Conservation (phyloP, 2,888 invertebrate species). For the Dorcus hopei region DNA sequence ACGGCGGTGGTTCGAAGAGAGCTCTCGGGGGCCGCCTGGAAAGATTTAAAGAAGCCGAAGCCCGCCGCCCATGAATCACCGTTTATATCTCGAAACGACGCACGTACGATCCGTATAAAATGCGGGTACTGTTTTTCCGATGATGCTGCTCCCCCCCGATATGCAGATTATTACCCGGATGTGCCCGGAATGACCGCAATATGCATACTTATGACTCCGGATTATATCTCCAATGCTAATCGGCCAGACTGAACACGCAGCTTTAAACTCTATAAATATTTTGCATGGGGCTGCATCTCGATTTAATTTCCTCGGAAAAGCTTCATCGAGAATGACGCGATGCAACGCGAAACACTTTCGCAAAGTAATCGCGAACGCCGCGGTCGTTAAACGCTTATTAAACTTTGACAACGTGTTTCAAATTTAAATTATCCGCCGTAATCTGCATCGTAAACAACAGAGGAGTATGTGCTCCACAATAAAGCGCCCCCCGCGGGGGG, state of each 20-base stretch:
- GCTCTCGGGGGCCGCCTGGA: too few species aligned
- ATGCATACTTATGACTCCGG: constrained; percentile 1
- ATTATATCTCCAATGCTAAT: constrained; percentile 1
- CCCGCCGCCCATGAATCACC: constrained; percentile 4
- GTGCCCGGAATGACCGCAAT: neutral
- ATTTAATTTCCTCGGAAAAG: too few species aligned
- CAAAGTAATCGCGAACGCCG: neutral
- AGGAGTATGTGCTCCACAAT: too few species aligned
- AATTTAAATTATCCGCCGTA: constrained; percentile 4
- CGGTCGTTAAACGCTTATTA: constrained; percentile 2
- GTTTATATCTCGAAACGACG: constrained; percentile 3
- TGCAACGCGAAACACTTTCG: neutral
- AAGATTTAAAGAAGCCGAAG: too few species aligned
- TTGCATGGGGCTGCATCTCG: too few species aligned
- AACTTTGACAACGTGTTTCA: constrained; percentile 1
- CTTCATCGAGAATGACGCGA: too few species aligned
- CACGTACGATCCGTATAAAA: too few species aligned
- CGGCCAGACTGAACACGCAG: neutral
- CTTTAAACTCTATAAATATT: too few species aligned
- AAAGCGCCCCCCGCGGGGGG: too few species aligned
- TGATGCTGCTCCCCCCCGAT: neutral
- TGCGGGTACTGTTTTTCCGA: neutral
- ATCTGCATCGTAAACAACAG: constrained; percentile 10
- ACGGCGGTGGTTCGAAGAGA: too few species aligned
- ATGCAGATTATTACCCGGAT: constrained; percentile 10